phyloP scores from a whole-genome alignment of 2,113 vertebrate genomes.

The Prionailurus viverrinus region DNA sequence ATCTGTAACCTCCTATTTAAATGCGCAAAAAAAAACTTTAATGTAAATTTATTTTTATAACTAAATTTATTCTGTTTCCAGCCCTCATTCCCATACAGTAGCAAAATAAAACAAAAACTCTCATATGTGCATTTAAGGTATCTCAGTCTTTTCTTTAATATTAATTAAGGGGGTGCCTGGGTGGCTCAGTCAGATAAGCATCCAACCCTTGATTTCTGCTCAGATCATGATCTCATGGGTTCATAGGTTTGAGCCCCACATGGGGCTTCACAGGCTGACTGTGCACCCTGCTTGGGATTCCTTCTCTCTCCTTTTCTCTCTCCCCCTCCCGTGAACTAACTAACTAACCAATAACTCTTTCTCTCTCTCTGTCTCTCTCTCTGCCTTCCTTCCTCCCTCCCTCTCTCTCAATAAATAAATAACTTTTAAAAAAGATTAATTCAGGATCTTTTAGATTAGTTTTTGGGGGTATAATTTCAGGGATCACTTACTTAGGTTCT shows the following conservation, averaged over 20 bases:
- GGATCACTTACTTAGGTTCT: not conserved
- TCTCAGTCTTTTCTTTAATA: not conserved
- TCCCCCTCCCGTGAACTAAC: too few relatives aligned
- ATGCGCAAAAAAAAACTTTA: not conserved
- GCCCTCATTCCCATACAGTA: not conserved
- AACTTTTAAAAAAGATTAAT: not conserved
- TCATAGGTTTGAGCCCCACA: too few relatives aligned
- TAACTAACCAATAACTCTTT: too few relatives aligned
- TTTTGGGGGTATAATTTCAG: not conserved
- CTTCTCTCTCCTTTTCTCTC: too few relatives aligned
- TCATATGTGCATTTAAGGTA: not conserved
- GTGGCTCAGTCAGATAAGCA: too few relatives aligned
- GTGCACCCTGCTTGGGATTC: too few relatives aligned
- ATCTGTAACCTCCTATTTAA: not conserved
- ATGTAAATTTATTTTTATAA: not conserved
- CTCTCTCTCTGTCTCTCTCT: too few relatives aligned
- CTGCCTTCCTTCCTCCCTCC: too few relatives aligned
- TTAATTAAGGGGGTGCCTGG: not conserved
- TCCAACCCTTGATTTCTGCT: too few relatives aligned
- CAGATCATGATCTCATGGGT: too few relatives aligned
- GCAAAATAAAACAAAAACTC: not conserved
- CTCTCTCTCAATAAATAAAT: too few relatives aligned
- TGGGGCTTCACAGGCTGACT: too few relatives aligned
- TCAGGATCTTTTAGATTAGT: not conserved
- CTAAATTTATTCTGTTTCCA: not conserved